Evolutionary conservation across 2,888 invertebrate species (phyloP), one percentile per base, ranked within the genome.

Genomic region (Lochmaea crataegi): DNA sequence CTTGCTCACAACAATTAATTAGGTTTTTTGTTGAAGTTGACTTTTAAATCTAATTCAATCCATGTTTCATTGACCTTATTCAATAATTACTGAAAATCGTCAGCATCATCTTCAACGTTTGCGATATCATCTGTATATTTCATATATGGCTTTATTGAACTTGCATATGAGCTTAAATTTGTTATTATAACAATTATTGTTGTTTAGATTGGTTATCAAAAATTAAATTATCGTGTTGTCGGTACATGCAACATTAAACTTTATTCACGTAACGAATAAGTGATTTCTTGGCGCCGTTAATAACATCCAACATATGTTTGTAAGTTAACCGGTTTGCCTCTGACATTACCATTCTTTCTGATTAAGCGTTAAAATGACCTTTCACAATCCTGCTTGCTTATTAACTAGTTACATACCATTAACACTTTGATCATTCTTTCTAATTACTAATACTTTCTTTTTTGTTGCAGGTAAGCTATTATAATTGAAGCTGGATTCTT

Each of bases 241-340:
- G 14, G 48, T 48, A 12, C 6, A 48, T 48, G 7, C n/a, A 53
- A 7, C 53, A 53, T 7, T 4, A 53, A 7, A 53, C 16, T n/a
- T n/a, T n/a, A 11, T 53, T 18, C 16, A 11, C 18, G 14, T 14
- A 48, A 48, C 48, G 48, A 48, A 14, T 48, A 53, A 16, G 18
- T 53, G 16, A 18, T 53, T 53, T 53, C 16, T 53, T 53, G 53
- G 53, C 53, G 53, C 53, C 53, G 10, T 10, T 16, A 53, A 53
- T 10, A 53, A 53, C 53, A 53, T 16, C 16, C 53, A 18, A 53
- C n/a, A 53, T 53, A 53, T 53, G 16, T 51, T 51, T n/a, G n/a
- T 51, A n/a, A 51, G 51, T 53, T 53, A 53, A 53, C 53, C 53
- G 53, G 53, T 53, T 53, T 16, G 53, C 53, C 53, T 53, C 9